Conservation (phyloP, 2,888 invertebrate species). For the Eupithecia abbreviata region DNA sequence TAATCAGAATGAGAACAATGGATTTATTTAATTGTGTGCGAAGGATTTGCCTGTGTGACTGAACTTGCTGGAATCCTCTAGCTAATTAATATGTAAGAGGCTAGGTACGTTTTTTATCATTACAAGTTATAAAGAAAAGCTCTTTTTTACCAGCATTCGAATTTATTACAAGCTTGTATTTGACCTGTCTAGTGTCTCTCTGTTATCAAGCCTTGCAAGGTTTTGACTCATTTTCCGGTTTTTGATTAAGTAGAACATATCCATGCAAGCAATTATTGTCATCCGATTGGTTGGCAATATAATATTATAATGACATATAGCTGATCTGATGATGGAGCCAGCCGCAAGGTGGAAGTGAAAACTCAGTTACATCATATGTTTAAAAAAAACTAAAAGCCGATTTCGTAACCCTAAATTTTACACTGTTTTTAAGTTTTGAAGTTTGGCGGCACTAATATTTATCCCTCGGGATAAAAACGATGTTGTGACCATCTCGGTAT, state of each 20-base stretch:
- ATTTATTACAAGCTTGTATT: neutral
- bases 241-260: neutral
- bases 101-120: no score
- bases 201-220: neutral
- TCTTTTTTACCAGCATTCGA: neutral
- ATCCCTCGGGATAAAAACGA: no score
- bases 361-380: no score
- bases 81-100: neutral
- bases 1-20: slow-evolving; percentile 39
- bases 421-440: no score
- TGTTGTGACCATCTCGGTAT: no score
- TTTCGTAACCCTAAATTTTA: no score
- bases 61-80: neutral
- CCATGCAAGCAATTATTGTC: neutral
- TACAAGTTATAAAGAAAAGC: neutral
- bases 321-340: neutral
- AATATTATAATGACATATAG: neutral
- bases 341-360: neutral
- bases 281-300: neutral
- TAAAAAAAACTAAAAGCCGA: no score
- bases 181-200: no score
- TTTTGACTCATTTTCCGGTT: neutral
- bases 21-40: slow-evolving; percentile 33
- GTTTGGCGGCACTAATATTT: no score
- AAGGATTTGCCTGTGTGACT: slow-evolving; percentile 18